Percentiles rank a stretch among this genome's conserved stretches.
phyloP scores from a whole-genome alignment of 2,888 invertebrate species.

The Morpho achilles region DNA sequence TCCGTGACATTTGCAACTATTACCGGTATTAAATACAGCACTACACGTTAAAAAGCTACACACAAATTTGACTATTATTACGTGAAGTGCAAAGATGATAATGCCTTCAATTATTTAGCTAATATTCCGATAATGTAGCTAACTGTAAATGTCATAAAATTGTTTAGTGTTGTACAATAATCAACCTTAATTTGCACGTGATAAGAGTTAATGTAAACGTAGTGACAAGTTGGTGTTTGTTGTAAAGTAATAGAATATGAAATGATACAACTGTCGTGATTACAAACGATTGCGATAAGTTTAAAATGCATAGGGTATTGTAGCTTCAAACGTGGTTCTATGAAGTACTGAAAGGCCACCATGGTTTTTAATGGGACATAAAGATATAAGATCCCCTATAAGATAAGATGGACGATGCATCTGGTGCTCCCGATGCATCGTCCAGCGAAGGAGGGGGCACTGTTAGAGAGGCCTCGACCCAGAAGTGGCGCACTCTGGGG shows the following conservation, averaged over 20 bases:
- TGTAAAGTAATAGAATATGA: conserved; percentile 44
- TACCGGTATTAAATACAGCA: too few relatives aligned
- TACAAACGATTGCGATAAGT: conserved; percentile 24
- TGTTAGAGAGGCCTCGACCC: too few relatives aligned
- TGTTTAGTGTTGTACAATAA: conserved; percentile 15
- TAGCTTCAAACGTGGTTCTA: too few relatives aligned
- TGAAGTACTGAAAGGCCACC: too few relatives aligned
- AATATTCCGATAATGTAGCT: conserved; percentile 1
- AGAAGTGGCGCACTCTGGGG: too few relatives aligned
- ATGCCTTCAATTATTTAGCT: conserved; percentile 20
- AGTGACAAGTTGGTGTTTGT: conserved; percentile 10
- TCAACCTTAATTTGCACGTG: conserved; percentile 13
- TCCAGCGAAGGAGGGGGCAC: too few relatives aligned
- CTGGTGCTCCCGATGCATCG: too few relatives aligned
- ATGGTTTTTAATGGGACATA: too few relatives aligned
- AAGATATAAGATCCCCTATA: too few relatives aligned
- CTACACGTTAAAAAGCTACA: neutral
- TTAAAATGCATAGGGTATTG: conserved; percentile 1
- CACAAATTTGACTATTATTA: conserved; percentile 16
- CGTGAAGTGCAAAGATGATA: conserved; percentile 19
- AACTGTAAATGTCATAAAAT: conserved; percentile 25
- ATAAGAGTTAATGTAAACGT: conserved; percentile 12
- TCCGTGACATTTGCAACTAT: too few relatives aligned
- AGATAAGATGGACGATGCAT: too few relatives aligned
- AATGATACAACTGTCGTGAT: conserved; percentile 32